These are phyloP conservation scores for Melitaea cinxia DNA, from an alignment of 1,140 invertebrate genomes.

Conservation along the genomic window DNA sequence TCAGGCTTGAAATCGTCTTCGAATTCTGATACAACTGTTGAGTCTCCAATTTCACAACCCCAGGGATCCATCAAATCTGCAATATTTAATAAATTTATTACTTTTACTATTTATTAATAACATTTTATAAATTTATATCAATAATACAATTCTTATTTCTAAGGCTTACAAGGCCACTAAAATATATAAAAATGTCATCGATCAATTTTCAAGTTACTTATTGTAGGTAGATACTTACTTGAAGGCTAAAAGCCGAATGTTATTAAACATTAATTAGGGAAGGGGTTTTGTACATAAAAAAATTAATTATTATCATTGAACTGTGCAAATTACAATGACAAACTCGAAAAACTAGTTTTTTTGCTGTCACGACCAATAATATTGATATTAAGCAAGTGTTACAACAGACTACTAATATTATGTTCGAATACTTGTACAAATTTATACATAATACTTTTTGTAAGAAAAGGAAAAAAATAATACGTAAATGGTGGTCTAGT, in stretches of 20 bases:
- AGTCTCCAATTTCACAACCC: conserved; percentile 57
- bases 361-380: not conserved
- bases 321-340: not conserved
- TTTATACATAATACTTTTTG: too few relatives aligned
- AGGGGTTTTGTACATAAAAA: conserved; percentile 3
- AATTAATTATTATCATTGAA: conserved; percentile 1
- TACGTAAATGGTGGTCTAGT: not conserved
- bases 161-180: not conserved
- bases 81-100: not conserved
- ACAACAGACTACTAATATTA: not conserved
- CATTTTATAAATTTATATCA: not conserved
- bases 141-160: not conserved
- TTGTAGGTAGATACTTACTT: conserved; percentile 38
- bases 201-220: not conserved
- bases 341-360: conserved; percentile 1
- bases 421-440: not conserved
- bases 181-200: not conserved
- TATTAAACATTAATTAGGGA: conserved; percentile 13
- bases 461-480: too few relatives aligned
- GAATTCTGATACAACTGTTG: conserved; percentile 52
- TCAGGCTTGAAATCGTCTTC: conserved; percentile 71
- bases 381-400: too few relatives aligned
- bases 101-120: conserved; percentile 2
- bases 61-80: conserved; percentile 75
- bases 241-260: conserved; percentile 50